Base-by-base conservation (phyloP, 1,140 invertebrate genomes). In the Listronotus oregonensis region DNA sequence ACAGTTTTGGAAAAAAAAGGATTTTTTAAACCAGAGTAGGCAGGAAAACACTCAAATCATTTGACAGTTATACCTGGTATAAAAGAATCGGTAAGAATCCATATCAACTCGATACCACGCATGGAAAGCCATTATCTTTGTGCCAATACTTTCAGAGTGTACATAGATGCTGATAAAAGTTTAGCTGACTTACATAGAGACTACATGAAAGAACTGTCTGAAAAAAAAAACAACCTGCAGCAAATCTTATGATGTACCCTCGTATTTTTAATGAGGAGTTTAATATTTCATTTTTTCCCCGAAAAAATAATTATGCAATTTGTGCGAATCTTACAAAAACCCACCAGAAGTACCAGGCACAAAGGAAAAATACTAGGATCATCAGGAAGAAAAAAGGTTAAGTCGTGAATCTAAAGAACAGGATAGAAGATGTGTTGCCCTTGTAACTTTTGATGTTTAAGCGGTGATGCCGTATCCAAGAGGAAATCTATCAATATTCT, bases 401-500 rank as follows among this genome's bases (percentile, higher is more conserved):
- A 39, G 37, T 12, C 6, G 37, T 6, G 12, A 8, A 6, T 8
- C 7, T 39, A 39, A 39, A 39, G n/a, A n/a, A 12, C n/a, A n/a
- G n/a, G n/a, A n/a, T n/a, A n/a, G n/a, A n/a, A n/a, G n/a, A n/a
- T n/a, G n/a, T n/a, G n/a, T n/a, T n/a, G n/a, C n/a, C n/a, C n/a
- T n/a, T n/a, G n/a, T n/a, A n/a, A n/a, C 6, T 39, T 66, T 61
- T 12, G 63, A 71, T 46, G 32, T 77, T 40, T 75, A 77, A 59
- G 75, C 72, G 14, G 74, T 74, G 7, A 57, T 77, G 67, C 72
- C 59, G 50, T 18, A 71, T 12, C 73, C 72, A 8, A 72, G 67
- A 60, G 74, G 75, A 32, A 74, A 51, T 43, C 72, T 12, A n/a
- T 76, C 72, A 0, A n/a, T 61, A 10, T 74, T 75, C 51, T 75